Percentiles rank a stretch among this genome's conserved stretches.
Conservation (phyloP, 2,797 vertebrate genomes). For the Macropus fuliginosus region DNA sequence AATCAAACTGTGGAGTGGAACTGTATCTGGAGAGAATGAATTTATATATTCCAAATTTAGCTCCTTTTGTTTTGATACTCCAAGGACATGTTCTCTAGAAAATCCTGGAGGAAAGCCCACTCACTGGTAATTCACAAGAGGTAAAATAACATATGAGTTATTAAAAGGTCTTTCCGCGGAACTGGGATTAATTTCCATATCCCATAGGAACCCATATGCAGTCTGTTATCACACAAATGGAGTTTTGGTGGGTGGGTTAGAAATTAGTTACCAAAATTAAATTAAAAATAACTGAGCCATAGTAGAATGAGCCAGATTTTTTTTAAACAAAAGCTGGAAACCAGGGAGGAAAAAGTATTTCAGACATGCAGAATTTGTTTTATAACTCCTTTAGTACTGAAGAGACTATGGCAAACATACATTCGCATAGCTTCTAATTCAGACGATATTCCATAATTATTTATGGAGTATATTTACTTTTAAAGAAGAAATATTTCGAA, state of each 20-base stretch:
- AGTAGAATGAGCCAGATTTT: slow-evolving; percentile 63
- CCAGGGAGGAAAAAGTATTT: slow-evolving; percentile 61
- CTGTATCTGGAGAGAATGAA: slow-evolving; percentile 51
- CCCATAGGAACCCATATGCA: slow-evolving; percentile 76
- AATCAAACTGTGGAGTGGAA: slow-evolving; percentile 23
- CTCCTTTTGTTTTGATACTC: slow-evolving; percentile 66
- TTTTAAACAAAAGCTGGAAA: slow-evolving; percentile 58
- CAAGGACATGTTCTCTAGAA: slow-evolving; percentile 76
- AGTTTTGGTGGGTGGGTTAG: slow-evolving; percentile 79
- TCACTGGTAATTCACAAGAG: slow-evolving; percentile 78
- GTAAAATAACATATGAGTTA: slow-evolving; percentile 84
- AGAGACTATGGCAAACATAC: slow-evolving; percentile 53
- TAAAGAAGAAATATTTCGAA: not conserved
- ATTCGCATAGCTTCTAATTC: slow-evolving; percentile 1
- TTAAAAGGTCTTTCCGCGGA: slow-evolving; percentile 83
- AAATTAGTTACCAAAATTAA: slow-evolving; percentile 83
- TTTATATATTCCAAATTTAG: slow-evolving; percentile 54
- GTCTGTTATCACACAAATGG: slow-evolving; percentile 80
- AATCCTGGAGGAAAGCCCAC: slow-evolving; percentile 77
- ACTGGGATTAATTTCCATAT: slow-evolving; percentile 83
- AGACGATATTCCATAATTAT: not conserved
- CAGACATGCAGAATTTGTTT: slow-evolving; percentile 67
- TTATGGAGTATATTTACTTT: not conserved
- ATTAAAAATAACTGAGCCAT: slow-evolving; percentile 75
- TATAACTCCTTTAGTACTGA: slow-evolving; percentile 56